Base-by-base conservation (phyloP, 1,140 invertebrate species). In the Holcopasites calliopsidis region DNA sequence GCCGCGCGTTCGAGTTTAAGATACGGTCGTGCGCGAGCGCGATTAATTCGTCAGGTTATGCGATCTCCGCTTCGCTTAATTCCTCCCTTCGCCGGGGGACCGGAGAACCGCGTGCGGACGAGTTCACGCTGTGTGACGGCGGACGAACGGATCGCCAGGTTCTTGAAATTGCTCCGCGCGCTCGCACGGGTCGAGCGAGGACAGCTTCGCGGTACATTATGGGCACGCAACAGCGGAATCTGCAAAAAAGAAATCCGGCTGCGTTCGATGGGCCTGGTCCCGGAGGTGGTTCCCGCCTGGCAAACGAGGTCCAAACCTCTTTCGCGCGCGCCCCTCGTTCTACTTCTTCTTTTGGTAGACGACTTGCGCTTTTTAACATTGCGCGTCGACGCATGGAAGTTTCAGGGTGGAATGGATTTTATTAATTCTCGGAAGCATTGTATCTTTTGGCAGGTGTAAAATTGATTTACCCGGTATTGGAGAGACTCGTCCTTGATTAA, bases 1-100 rank as follows among this genome's bases (percentile, higher is more conserved):
- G 60, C 52, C 65, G 49, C 38, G 35, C 44, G 47, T 68, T 54
- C 38, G 38, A 44, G 31, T 7, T n/a, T 10, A 61, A 83, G 55
- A 72, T 49, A 75, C 58, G 47, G 54, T 60, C 35, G 64, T 61
- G 70, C 82, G 74, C 42, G 47, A 35, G 44, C 44, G 65, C 82
- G 82, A 83, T 83, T 83, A 83, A 83, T 83, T 83, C 80, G 70
- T 83, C 82, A 83, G 72, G 81, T 83, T 83, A 83, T 83, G 80
- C 62, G 49, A 0, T 58, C 68, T 47, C 18, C n/a, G 44, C 40
- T 61, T 40, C 47, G 16, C 26, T 38, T 62, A n/a, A 62, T 62
- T 64, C 42, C 23, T 18, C 26, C 10, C 26, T 23, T 8, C 23
- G 40, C 8, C 11, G 26, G 26, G 21, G 50, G 18, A n/a, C 62